These are phyloP conservation scores for Leptinotarsa lineolata DNA, from an alignment of 1,140 invertebrate genomes.

Conservation along the genomic window DNA sequence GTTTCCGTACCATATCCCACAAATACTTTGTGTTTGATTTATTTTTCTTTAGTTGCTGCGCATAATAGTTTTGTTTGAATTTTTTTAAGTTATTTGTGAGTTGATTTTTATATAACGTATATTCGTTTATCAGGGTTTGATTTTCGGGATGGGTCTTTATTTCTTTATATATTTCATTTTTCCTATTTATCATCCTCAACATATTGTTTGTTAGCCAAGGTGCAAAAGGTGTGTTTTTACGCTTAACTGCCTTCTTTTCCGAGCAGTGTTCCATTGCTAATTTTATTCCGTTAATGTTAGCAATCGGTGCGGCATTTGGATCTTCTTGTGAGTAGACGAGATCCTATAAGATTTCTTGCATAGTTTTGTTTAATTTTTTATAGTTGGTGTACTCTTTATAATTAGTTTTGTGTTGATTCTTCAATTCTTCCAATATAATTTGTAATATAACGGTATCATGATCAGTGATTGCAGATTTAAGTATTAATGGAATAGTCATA, in stretches of 20 bases:
- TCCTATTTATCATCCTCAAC: constrained; percentile 9
- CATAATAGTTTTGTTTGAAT: constrained; percentile 7
- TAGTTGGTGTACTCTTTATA: neutral
- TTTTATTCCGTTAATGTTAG: constrained; percentile 7
- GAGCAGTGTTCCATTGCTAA: constrained; percentile 5
- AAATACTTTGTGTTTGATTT: constrained; percentile 13
- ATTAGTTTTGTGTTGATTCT: no score
- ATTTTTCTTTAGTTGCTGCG: neutral
- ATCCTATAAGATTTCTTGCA: constrained; percentile 7
- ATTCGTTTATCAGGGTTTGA: constrained; percentile 1
- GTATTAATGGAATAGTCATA: constrained; percentile 7
- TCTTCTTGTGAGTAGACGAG: neutral
- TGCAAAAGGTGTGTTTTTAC: constrained; percentile 15
- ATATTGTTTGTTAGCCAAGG: constrained; percentile 7
- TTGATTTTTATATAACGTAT: constrained; percentile 7
- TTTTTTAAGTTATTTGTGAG: constrained; percentile 9
- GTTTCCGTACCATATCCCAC: constrained; percentile 14
- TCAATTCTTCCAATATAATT: constrained; percentile 1
- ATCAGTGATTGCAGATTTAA: constrained; percentile 17
- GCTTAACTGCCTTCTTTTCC: neutral
- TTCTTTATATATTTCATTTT: constrained; percentile 15
- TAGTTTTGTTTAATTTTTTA: neutral
- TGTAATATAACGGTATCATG: constrained; percentile 8
- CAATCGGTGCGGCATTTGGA: neutral
- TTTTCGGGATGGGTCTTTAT: constrained; percentile 14